Base-by-base conservation (phyloP, 1,140 invertebrate species). In the Centruroides sculpturatus region DNA sequence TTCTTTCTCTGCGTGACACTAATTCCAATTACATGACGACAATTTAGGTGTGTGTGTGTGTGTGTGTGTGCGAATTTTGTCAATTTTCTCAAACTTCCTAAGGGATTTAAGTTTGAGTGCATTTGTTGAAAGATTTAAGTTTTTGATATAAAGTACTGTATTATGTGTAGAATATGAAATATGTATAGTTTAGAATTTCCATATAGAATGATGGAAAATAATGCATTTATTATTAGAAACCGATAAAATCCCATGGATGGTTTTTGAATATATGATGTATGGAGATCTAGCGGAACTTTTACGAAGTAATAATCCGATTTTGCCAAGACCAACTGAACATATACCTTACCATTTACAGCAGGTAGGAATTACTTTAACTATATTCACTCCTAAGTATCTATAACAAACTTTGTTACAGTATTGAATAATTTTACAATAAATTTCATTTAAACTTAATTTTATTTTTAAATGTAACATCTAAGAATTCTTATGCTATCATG, bases 191-290 rank as follows among this genome's bases (percentile, higher is more conserved):
- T 47, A 56, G 7, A 53, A 55, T 41, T 50, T 13, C 8, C 6
- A 59, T 60, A 5, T n/a, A 35, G 10, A 60, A 52, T 53, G 47
- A 55, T 35, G 47, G 13, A 13, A 5, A 35, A 4, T 54, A 12
- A 41, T 53, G 3, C 6, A 41, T 36, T n/a, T 13, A 41, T 46
- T 59, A 58, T 69, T 76, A 83, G 87, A 87, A 56, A 76, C 76
- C 3, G 79, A 74, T 8, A 79, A 81, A 41, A 83, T 80, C 64
- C 90, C 89, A 0, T 92, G 88, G 82, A 92, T 94, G 87, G 82
- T 95, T 3, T 95, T 93, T 70, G 90, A 95, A 71, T 93, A 83
- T 68, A 95, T 95, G 91, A 80, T 85, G 23, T 82, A 86, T 72
- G 91, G 91, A 0, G 90, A 95, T 71, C 75, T 95, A 51, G 86